Base-by-base conservation (phyloP, 1,140 invertebrate species). In the Drosophila willistoni region DNA sequence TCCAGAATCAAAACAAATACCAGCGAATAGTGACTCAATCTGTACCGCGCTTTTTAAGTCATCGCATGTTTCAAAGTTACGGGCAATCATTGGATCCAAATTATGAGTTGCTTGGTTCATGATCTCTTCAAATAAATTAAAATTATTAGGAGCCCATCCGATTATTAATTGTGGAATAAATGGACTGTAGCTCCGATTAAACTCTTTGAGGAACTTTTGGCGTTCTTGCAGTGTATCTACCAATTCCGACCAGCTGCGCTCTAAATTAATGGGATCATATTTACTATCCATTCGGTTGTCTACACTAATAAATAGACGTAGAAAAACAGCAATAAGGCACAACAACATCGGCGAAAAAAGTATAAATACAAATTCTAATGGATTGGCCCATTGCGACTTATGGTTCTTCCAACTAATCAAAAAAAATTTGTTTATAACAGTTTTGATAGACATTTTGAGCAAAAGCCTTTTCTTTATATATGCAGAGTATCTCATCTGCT, bases 371-470 rank as follows among this genome's bases (percentile, higher is more conserved):
- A 87, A 29, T 14, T 87, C 79, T 0, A 56, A 0, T 0, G 66
- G 77, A 13, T 63, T 78, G 41, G 71, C 62, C 60, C 74, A 42
- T 71, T 78, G 79, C 0, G 67, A 17, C 60, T 68, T 83, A 17
- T 71, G 69, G 25, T 89, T 66, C 41, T 71, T 74, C 84, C 80
- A 89, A 47, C 68, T 57, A 10, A 86, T 56, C 42, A 86, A 29
- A 0, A 71, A 0, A 6, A 89, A 71, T 65, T 76, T 79, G 5
- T 47, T 61, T 2, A 83, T 7, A 47, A 42, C 71, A 7, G 56
- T 22, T 2, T 79, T 79, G 5, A 79, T 25, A 5, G 69, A 34
- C 83, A 87, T 86, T 2, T 42, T 55, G 22, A 22, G 2, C 19
- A 22, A 25, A 25, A 25, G 3, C 22, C 22, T 25, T 25, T 25